These are phyloP conservation scores for Pelecanoides urinatrix DNA, from an alignment of 2,113 vertebrate genomes.

Conservation along the genomic window DNA sequence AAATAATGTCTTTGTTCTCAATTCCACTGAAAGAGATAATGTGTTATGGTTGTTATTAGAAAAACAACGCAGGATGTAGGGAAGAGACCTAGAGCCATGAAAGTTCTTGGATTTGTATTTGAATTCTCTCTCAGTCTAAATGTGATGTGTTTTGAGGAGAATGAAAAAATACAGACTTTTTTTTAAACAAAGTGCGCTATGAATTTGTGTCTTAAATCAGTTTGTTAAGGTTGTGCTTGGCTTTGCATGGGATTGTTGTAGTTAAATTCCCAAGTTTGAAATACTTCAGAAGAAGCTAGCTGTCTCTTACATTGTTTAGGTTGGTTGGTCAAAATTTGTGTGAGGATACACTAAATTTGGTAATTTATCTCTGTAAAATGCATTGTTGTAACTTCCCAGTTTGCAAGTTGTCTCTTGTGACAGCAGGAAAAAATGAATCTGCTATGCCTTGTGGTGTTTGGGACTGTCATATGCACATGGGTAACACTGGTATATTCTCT, in stretches of 20 bases:
- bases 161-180: not conserved
- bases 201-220: not conserved
- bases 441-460: not conserved
- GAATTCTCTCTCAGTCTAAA: not conserved
- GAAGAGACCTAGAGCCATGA: not conserved
- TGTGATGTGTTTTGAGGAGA: not conserved
- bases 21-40: not conserved
- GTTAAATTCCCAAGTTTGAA: not conserved
- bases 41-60: not conserved
- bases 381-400: not conserved
- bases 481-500: not conserved
- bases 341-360: not conserved
- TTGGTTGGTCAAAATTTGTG: not conserved
- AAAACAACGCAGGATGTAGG: not conserved
- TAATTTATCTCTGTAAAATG: not conserved
- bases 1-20: not conserved
- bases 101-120: not conserved
- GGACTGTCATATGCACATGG: fast-evolving
- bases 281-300: not conserved
- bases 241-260: not conserved
- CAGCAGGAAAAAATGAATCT: not conserved
- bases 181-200: not conserved
- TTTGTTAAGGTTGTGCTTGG: not conserved
- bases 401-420: not conserved
- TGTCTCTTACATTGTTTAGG: not conserved